Base-by-base conservation (phyloP, 2,113 vertebrate genomes). In the Cryptoleucopteryx plumbea region DNA sequence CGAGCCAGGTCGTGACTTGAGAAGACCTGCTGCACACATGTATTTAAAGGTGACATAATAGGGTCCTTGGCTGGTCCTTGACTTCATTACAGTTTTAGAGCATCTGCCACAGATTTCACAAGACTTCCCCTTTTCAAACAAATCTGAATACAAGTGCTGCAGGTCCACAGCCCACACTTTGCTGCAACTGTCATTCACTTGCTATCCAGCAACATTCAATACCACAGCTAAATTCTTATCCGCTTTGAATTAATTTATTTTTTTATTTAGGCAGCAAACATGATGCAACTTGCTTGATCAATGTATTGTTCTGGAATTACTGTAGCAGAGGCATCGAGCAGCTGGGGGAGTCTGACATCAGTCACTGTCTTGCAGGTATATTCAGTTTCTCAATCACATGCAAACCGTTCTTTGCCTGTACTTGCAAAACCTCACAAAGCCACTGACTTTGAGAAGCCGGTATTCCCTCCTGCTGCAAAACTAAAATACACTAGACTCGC, bases 251-350 rank as follows among this genome's bases (percentile, higher is more conserved):
- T 66, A 38, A 75, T 65, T 94, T 68, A 52, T 53, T 53, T 88
- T 90, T 97, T 87, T 96, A 92, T 94, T 58, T 89, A n/a, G 59
- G 70, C 93, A 90, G 63, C 56, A 38, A 36, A 94, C 96, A 43
- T 92, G 98, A 98, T 86, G 67, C 74, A 56, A 88, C 98, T 96
- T 88, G 98, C 82, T 96, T 84, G 47, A 47, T 90, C 74, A 8
- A 11, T 85, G 97, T 71, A 72, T 80, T 59, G 74, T 94, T 89
- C 58, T 92, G 88, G 83, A 92, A 93, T 94, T 66, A 71, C 81
- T 80, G 80, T 38, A 78, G 92, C 82, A 77, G 95, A 95, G 85
- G 70, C 74, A 93, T 34, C n/a, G 29, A 68, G 88, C 70, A 93
- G 93, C 93, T 40, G 31, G 90, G 87, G 82, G 63, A 95, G 95